Percentiles rank a stretch among this genome's conserved stretches.
phyloP scores from a whole-genome alignment of 2,888 invertebrate species.

The Tenthredo mesomela region DNA sequence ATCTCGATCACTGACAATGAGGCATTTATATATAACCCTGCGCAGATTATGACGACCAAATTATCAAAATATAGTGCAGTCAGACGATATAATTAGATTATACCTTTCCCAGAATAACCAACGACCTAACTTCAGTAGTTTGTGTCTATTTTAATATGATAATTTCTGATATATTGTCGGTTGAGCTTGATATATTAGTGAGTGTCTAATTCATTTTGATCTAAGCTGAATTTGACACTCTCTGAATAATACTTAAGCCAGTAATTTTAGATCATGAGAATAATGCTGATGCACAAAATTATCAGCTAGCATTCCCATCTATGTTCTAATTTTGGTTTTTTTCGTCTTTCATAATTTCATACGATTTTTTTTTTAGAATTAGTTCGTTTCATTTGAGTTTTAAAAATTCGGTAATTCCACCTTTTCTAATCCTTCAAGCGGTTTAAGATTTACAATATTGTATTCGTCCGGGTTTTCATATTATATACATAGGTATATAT shows the following conservation, averaged over 20 bases:
- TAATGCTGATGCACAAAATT: background rate
- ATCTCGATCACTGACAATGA: too few species aligned
- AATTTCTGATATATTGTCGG: background rate
- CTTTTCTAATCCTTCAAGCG: background rate
- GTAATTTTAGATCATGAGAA: background rate
- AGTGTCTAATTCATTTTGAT: background rate
- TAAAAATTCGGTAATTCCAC: background rate
- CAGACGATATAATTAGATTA: too few species aligned
- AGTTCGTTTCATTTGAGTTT: background rate
- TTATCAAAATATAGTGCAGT: too few species aligned
- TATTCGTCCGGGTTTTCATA: background rate
- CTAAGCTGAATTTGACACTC: background rate
- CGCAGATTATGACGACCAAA: too few species aligned
- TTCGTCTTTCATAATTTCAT: background rate
- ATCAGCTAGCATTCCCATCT: background rate
- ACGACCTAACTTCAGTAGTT: background rate
- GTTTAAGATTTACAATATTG: slow-evolving; percentile 8
- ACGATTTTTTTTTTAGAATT: background rate
- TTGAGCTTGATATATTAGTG: background rate
- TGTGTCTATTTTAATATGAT: background rate
- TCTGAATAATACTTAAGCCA: background rate
- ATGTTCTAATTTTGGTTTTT: background rate
- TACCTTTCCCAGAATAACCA: background rate
- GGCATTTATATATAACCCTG: too few species aligned
- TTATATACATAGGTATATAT: background rate